Conservation (phyloP, 2,888 invertebrate genomes). For the Hypselothyrea guttata region DNA sequence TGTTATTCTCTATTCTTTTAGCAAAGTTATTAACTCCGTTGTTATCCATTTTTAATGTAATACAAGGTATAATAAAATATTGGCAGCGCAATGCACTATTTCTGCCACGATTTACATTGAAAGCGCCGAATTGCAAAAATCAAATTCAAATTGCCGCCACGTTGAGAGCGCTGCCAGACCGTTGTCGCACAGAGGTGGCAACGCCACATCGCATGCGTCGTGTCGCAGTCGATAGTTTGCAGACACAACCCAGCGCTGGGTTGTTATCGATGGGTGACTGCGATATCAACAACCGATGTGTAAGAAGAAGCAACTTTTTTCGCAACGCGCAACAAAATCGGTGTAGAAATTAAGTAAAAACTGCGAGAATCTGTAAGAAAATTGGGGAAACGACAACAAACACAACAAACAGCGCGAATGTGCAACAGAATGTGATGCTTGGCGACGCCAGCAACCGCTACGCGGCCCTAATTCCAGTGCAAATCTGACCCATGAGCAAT, state of each 20-base stretch:
- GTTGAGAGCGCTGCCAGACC: too few relatives aligned
- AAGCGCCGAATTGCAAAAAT: too few relatives aligned
- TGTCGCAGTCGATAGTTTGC: not conserved
- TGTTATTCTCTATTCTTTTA: too few relatives aligned
- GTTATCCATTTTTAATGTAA: too few relatives aligned
- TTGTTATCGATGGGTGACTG: slow-evolving; percentile 26
- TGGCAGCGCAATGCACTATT: slow-evolving; percentile 10
- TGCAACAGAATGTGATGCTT: slow-evolving; percentile 62
- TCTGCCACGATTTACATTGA: not conserved
- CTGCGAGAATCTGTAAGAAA: slow-evolving; percentile 31
- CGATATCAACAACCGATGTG: slow-evolving; percentile 43
- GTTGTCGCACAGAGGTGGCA: too few relatives aligned
- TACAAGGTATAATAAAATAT: too few relatives aligned
- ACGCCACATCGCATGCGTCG: too few relatives aligned
- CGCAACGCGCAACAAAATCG: slow-evolving; percentile 70
- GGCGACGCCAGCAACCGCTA: slow-evolving; percentile 43
- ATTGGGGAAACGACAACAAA: slow-evolving; percentile 23
- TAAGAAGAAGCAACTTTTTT: slow-evolving; percentile 63
- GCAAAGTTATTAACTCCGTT: too few relatives aligned
- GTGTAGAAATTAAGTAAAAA: slow-evolving; percentile 57
- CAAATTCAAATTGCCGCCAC: too few relatives aligned
- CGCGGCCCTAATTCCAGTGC: slow-evolving; percentile 49
- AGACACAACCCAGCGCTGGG: slow-evolving; percentile 26
- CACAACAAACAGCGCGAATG: slow-evolving; percentile 31
- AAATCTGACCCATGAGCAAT: slow-evolving; percentile 55